These are phyloP conservation scores for Budorcas taxicolor DNA, from an alignment of 2,113 vertebrate species.

Conservation along the genomic window DNA sequence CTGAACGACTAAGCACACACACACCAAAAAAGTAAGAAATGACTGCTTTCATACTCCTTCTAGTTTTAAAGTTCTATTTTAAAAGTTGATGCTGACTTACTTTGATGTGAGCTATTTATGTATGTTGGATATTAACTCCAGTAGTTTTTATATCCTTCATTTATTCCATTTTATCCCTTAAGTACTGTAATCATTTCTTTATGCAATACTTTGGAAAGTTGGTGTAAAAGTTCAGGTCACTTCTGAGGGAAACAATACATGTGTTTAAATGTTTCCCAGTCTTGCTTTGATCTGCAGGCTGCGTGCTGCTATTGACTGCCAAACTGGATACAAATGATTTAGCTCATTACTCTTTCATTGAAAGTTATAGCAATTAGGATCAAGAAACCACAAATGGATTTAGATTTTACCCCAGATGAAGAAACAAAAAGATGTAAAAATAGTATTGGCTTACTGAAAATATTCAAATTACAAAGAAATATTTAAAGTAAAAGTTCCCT, in stretches of 20 bases:
- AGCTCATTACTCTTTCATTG: not conserved
- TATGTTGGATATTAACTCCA: not conserved
- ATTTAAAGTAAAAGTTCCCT: not conserved
- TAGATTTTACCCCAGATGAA: not conserved
- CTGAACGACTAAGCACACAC: not conserved
- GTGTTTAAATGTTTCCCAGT: not conserved
- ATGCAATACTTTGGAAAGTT: not conserved
- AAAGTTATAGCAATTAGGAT: not conserved
- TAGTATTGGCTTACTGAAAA: not conserved
- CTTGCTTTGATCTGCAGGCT: constrained; percentile 9
- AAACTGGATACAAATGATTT: constrained; percentile 19
- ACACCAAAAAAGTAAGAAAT: not conserved
- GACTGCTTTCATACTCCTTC: not conserved
- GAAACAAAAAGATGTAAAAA: not conserved
- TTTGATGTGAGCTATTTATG: not conserved
- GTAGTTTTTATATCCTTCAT: not conserved
- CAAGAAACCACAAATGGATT: constrained; percentile 4
- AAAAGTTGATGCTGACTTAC: not conserved
- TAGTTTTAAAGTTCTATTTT: not conserved
- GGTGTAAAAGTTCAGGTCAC: not conserved
- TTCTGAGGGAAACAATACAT: not conserved
- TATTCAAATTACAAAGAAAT: not conserved
- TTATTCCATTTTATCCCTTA: not conserved
- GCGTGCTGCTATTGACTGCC: not conserved
- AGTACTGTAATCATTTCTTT: constrained; percentile 9